Conservation (phyloP, 2,797 vertebrate genomes). For the Falco novaeseelandiae region DNA sequence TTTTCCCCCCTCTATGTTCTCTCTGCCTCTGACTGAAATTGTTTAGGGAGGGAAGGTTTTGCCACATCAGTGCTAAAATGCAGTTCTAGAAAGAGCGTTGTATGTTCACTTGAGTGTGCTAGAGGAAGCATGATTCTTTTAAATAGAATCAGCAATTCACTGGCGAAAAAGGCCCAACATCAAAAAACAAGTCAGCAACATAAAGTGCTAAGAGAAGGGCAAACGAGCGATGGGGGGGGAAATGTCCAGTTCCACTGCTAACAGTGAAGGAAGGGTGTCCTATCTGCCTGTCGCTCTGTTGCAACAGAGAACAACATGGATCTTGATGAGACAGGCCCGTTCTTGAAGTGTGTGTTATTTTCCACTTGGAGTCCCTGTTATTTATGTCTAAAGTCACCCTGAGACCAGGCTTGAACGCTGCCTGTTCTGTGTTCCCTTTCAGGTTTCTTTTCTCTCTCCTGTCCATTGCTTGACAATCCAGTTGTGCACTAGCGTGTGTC, state of each 20-base stretch:
- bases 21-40: not conserved
- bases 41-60: not conserved
- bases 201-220: not conserved
- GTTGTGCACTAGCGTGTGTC: not conserved
- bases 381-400: not conserved
- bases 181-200: not conserved
- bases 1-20: rapidly evolving
- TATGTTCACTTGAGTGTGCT: not conserved
- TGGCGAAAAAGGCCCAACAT: not conserved
- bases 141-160: not conserved
- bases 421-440: not conserved
- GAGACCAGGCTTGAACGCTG: not conserved
- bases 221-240: not conserved
- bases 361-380: not conserved
- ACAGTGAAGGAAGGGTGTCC: not conserved
- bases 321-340: not conserved
- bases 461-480: not conserved
- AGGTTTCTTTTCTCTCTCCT: not conserved
- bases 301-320: rapidly evolving
- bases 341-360: not conserved
- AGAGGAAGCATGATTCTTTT: not conserved
- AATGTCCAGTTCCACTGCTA: not conserved
- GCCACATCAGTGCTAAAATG: not conserved
- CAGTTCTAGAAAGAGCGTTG: not conserved
- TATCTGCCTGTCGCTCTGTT: not conserved